A percentile compares a stretch with the other conserved stretches of the same genome.
phyloP scores from a whole-genome alignment of 2,113 vertebrate species.

The Tragelaphus strepsiceros region DNA sequence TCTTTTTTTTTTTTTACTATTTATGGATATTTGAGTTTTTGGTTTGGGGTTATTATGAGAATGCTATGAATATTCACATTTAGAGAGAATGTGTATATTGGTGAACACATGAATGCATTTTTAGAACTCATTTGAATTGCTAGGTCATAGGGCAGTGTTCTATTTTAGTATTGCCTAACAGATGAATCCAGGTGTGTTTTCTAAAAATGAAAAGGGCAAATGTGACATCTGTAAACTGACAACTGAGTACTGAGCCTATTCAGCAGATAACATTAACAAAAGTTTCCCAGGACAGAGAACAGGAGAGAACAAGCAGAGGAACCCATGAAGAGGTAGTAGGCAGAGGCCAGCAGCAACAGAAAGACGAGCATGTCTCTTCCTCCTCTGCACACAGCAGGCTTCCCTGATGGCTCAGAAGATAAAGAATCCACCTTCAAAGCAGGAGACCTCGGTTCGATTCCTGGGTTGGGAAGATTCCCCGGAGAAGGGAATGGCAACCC shows the following conservation, averaged over 20 bases:
- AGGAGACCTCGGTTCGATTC: not conserved
- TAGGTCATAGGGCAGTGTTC: not conserved
- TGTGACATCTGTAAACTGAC: not conserved
- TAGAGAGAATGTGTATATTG: not conserved
- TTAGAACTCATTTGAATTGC: not conserved
- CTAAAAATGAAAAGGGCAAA: not conserved
- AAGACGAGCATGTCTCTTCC: not conserved
- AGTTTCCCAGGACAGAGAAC: not conserved
- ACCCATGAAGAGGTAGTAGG: not conserved
- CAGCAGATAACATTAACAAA: not conserved
- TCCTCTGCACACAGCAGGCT: not conserved
- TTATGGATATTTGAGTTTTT: not conserved
- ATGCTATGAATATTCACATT: not conserved
- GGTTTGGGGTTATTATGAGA: not conserved
- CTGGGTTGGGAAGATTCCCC: not conserved
- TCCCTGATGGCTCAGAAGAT: not conserved
- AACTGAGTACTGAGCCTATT: not conserved
- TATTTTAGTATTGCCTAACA: not conserved
- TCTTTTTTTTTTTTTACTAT: not conserved
- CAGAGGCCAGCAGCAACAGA: not conserved
- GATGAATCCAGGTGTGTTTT: not conserved
- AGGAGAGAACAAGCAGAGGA: not conserved
- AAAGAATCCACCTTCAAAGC: not conserved
- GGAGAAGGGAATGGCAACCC: not conserved
- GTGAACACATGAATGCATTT: not conserved